Evolutionary conservation across 2,888 invertebrate genomes (phyloP), one percentile per base, ranked within the genome.

Genomic region (Netelia inedita): DNA sequence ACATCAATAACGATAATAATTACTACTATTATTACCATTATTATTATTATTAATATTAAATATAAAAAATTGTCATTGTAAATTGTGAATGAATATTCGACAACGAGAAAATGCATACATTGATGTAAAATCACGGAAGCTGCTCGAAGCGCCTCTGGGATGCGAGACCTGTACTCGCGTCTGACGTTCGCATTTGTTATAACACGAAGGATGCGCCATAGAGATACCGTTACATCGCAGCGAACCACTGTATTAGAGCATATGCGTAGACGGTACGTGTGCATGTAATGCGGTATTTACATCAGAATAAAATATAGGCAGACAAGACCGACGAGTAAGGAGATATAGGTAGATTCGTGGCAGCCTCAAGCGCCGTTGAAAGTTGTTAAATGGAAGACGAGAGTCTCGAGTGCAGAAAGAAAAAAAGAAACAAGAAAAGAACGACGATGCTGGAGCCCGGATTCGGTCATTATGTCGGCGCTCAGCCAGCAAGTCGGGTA

Each of bases 391-490:
- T 61, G 14, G 68, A 79, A 83, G 65, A 71, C 57, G 71, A 46
- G 65, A 81, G 23, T 43, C 23, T 68, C 19, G 21, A 28, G 73
- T 68, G 53, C 68, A 82, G 76, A 78, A 74, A 55, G 11, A 55
- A 55, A 16, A 19, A n/a, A 73, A 82, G 78, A 78, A 73, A 53
- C 14, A 53, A 55, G 55, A 55, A 16, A 55, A 16, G 16, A 14
- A 16, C n/a, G 41, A 59, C 11, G 14, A 59, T 35, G 59, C 16
- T 23, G 53, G 57, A 46, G 46, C 10, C 11, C 46, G 11, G 63
- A 63, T 55, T 79, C 83, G 78, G 83, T 83, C 71, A 83, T 83
- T 79, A 57, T 66, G 73, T 59, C 73, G 71, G 23, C 23, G 50
- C 57, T 68, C 50, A 65, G 46, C 55, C 75, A 53, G 61, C 35